Evolutionary conservation across 2,888 invertebrate genomes (phyloP).

Genomic region (Carcina quercana): DNA sequence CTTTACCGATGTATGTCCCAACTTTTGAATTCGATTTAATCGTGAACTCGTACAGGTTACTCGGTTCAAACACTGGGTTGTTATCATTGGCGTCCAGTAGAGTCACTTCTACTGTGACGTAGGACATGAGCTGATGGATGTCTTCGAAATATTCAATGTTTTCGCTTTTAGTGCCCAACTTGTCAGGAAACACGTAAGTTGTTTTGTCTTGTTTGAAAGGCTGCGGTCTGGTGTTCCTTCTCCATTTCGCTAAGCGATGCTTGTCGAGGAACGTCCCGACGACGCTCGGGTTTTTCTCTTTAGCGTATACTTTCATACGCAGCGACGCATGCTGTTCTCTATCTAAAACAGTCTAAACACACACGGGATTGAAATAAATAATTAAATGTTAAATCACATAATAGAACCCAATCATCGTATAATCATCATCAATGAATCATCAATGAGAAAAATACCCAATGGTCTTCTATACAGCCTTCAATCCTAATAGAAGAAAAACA

Average conservation of each 20-base stretch:
- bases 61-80: slow-evolving; percentile 88
- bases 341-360: slow-evolving; percentile 80
- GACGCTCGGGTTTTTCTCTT: slow-evolving; percentile 83
- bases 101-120: slow-evolving; percentile 86
- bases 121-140: slow-evolving; percentile 56
- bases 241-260: slow-evolving; percentile 56
- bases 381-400: too few relatives aligned
- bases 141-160: slow-evolving; percentile 61
- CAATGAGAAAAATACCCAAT: too few relatives aligned
- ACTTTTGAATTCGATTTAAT: slow-evolving; percentile 79
- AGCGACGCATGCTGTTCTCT: slow-evolving; percentile 84
- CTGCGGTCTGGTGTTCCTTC: slow-evolving; percentile 35
- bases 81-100: slow-evolving; percentile 94
- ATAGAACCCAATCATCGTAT: too few relatives aligned
- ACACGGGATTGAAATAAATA: too few relatives aligned
- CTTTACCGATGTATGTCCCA: slow-evolving; percentile 84
- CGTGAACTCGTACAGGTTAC: slow-evolving; percentile 86
- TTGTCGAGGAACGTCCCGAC: slow-evolving; percentile 67
- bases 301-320: slow-evolving; percentile 84
- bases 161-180: slow-evolving; percentile 49
- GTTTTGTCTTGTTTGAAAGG: slow-evolving; percentile 47
- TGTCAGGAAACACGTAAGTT: slow-evolving; percentile 64
- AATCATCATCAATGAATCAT: too few relatives aligned
- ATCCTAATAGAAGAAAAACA: too few relatives aligned
- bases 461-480: too few relatives aligned